Percentiles rank a stretch among this genome's conserved stretches.
Evolutionary conservation across 2,888 invertebrate species (phyloP).

Genomic region (Hanleya hanleyi): DNA sequence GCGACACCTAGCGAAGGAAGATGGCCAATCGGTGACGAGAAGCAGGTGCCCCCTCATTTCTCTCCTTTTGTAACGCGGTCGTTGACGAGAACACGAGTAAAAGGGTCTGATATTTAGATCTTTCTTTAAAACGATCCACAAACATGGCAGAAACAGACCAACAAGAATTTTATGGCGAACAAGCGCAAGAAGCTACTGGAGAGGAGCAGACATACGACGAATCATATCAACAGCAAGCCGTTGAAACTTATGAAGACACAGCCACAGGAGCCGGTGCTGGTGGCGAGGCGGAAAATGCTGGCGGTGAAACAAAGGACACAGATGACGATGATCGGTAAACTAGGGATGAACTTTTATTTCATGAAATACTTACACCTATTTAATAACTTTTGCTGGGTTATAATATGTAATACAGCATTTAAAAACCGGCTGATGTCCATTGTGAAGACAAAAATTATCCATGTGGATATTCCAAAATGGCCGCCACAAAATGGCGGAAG

Average conservation of each 20-base stretch:
- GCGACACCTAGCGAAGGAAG: background rate
- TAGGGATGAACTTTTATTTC: too few relatives aligned
- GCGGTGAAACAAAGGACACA: constrained; percentile 20
- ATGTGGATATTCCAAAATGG: too few relatives aligned
- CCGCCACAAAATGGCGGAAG: too few relatives aligned
- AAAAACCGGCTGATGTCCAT: too few relatives aligned
- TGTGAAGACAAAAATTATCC: too few relatives aligned
- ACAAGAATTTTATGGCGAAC: background rate
- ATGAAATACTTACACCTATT: too few relatives aligned
- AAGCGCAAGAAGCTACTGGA: background rate
- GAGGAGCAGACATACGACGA: constrained; percentile 6
- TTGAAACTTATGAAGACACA: background rate
- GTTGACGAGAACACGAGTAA: background rate
- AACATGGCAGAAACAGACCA: background rate
- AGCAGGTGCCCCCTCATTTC: background rate
- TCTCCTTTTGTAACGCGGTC: background rate
- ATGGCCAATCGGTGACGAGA: background rate
- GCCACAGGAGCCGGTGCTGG: constrained; percentile 17
- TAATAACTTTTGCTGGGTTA: too few relatives aligned
- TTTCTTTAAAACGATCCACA: background rate
- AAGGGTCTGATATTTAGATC: too few relatives aligned
- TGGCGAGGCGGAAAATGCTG: background rate
- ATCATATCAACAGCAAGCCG: background rate
- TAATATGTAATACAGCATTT: too few relatives aligned
- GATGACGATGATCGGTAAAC: constrained; percentile 44